These are phyloP conservation scores for Aegithalos caudatus DNA, from an alignment of 2,113 vertebrate genomes.

Conservation along the genomic window DNA sequence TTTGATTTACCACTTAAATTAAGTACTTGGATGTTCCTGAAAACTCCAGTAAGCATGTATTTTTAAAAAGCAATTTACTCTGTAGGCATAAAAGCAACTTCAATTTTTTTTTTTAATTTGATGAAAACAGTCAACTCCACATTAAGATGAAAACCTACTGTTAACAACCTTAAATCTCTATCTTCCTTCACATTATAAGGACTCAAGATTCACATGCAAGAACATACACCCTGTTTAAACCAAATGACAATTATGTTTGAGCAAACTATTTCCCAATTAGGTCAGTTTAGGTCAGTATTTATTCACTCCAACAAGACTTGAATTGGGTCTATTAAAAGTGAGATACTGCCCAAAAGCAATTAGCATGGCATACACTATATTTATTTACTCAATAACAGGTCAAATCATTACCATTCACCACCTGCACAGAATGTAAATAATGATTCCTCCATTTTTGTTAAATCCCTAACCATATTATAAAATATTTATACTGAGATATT, in stretches of 20 bases:
- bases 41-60: not conserved
- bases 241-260: not conserved
- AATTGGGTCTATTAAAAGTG: not conserved
- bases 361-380: not conserved
- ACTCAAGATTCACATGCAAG: not conserved
- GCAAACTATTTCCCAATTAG: not conserved
- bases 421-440: not conserved
- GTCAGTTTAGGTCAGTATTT: no score
- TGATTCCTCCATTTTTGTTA: not conserved
- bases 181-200: not conserved
- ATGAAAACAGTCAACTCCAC: not conserved
- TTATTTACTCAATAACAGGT: not conserved
- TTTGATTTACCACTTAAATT: not conserved
- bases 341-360: not conserved
- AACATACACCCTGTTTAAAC: not conserved
- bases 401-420: not conserved
- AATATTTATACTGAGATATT: not conserved
- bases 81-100: not conserved
- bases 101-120: not conserved
- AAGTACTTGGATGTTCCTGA: not conserved
- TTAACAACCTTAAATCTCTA: not conserved
- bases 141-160: not conserved
- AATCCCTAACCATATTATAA: not conserved
- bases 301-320: not conserved
- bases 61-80: not conserved